phyloP scores from a whole-genome alignment of 2,113 vertebrate genomes.

The Chaetodon auriga region DNA sequence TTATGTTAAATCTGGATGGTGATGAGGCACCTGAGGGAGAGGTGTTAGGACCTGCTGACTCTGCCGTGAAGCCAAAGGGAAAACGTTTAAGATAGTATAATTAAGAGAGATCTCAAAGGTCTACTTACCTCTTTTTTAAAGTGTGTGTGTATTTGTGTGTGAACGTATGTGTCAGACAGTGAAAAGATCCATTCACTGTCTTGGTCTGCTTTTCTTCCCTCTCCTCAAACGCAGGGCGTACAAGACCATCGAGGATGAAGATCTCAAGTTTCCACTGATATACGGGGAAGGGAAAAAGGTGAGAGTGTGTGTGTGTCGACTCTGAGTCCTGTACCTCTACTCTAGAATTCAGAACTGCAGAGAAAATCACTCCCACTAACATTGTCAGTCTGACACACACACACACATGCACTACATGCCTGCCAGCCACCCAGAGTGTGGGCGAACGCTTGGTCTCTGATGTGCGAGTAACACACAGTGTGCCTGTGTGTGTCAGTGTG shows the following conservation, averaged over 20 bases:
- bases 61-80: neutral
- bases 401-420: conserved; percentile 27
- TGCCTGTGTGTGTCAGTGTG: conserved; percentile 18
- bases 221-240: conserved; percentile 70
- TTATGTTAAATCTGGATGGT: neutral
- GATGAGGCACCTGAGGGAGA: neutral
- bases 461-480: conserved; percentile 37
- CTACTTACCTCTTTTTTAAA: neutral
- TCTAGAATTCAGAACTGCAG: conserved; percentile 36
- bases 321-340: neutral
- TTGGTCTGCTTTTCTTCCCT: neutral
- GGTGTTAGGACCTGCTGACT: neutral
- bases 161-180: neutral
- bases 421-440: conserved; percentile 56
- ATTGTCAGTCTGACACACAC: conserved; percentile 31
- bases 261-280: conserved; percentile 80
- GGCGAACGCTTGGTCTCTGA: conserved; percentile 46
- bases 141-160: neutral
- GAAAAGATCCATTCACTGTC: neutral
- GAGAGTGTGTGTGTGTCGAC: conserved; percentile 12
- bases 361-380: conserved; percentile 28
- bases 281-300: conserved; percentile 81
- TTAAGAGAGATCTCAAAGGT: neutral
- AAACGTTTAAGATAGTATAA: neutral
- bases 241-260: conserved; percentile 77